Evolutionary conservation across 2,113 vertebrate species (phyloP), one percentile per base, ranked within the genome.

Genomic region (Carlito syrichta): DNA sequence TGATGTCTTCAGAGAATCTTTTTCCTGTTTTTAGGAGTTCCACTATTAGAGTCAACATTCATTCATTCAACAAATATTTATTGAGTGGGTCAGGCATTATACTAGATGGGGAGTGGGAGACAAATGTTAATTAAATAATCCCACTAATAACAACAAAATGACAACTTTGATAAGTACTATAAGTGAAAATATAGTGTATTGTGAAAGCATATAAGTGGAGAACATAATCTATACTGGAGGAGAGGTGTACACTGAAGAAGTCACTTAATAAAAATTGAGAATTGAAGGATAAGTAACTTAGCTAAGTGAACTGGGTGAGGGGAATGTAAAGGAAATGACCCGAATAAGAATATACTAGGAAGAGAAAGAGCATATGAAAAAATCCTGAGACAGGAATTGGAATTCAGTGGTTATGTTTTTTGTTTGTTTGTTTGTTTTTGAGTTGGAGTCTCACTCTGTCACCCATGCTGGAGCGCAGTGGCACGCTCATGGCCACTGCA

Each of bases 31-130:
- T 0, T 54, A 92, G 81, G 84, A 86, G 74, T 43, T 95, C 50
- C 38, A n/a, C 63, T 94, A 74, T 78, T 91, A 78, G 10, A 84
- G 27, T 91, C 52, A 79, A 60, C 52, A 74, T 76, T 89, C 43
- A 71, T 87, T 95, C 68, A 89, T 78, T 95, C 54, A 86, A 68
- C 68, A 97, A 96, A 56, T 85, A 84, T 74, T 86, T 81, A 91
- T 60, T 69, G 48, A 93, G 71, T 50, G 30, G 40, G 14, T 82
- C 40, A 92, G 17, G 54, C 69, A 52, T 77, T 79, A 52, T 22
- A 71, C n/a, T 54, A 79, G 19, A 73, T 20, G 48, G 32, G 73
- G 14, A 16, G 17, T 74, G 11, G 40, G n/a, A 88, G 45, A 62
- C 7, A 77, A 43, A 50, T 82, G 43, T 85, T 73, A 91, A 95